phyloP scores from a whole-genome alignment of 2,113 vertebrate genomes.

The Ictidomys tridecemlineatus region DNA sequence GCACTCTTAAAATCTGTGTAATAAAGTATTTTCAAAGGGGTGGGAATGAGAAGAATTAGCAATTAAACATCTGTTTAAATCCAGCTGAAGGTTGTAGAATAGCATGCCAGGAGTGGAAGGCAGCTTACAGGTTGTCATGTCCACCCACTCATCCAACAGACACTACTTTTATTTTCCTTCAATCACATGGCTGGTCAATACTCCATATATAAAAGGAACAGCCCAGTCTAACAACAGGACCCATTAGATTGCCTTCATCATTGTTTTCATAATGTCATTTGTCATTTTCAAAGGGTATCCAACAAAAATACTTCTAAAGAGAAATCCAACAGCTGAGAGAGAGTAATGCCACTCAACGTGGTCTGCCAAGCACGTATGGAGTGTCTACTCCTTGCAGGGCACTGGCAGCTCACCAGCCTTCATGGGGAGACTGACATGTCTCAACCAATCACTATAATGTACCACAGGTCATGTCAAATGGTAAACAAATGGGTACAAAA shows the following conservation, averaged over 20 bases:
- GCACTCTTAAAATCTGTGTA: not conserved
- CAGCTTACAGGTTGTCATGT: constrained; percentile 10
- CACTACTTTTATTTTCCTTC: constrained; percentile 69
- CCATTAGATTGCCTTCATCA: constrained; percentile 69
- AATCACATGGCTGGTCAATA: constrained; percentile 66
- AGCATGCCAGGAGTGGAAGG: not conserved
- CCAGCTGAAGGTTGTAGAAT: not conserved
- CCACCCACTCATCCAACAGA: constrained; percentile 9
- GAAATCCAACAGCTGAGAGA: constrained; percentile 39
- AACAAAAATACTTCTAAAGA: constrained; percentile 60
- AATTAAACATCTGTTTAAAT: constrained; percentile 43
- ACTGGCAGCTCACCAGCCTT: not conserved
- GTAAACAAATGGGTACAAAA: not conserved
- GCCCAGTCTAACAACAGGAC: constrained; percentile 63
- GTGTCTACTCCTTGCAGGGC: not conserved
- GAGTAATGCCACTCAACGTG: not conserved
- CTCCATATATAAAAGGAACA: constrained; percentile 59
- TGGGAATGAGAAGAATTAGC: not conserved
- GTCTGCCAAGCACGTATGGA: not conserved
- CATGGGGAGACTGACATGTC: not conserved
- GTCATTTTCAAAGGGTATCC: constrained; percentile 62
- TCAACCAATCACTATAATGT: not conserved
- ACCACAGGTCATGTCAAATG: not conserved
- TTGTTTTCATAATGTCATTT: constrained; percentile 73
- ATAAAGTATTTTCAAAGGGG: not conserved